These are phyloP conservation scores for Neuroterus valhalla DNA, from an alignment of 1,140 invertebrate species.

Conservation along the genomic window DNA sequence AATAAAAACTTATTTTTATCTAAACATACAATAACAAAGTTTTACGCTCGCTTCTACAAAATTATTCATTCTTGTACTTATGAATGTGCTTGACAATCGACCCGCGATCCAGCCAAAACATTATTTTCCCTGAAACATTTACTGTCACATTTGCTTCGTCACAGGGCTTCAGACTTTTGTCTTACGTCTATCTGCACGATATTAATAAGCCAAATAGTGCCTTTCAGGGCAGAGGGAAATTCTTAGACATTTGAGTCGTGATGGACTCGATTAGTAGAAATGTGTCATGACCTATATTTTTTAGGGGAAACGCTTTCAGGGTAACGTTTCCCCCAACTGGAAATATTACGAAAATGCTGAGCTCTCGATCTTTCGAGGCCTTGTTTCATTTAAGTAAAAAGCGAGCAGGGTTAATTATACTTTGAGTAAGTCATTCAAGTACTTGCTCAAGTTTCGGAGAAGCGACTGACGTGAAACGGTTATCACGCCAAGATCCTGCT, in stretches of 20 bases:
- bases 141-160: neutral
- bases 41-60: constrained; percentile 33
- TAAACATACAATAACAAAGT: constrained; percentile 33
- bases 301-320: too few species aligned
- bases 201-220: constrained; percentile 9
- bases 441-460: constrained; percentile 19
- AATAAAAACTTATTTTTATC: constrained; percentile 19
- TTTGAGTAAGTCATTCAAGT: constrained; percentile 4
- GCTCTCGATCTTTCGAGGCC: neutral
- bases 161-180: constrained; percentile 6
- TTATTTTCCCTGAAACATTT: constrained; percentile 19
- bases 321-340: neutral
- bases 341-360: neutral
- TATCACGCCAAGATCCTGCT: constrained; percentile 12
- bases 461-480: neutral
- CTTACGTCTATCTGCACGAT: neutral
- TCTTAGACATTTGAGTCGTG: neutral
- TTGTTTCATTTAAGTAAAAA: constrained; percentile 20
- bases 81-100: constrained; percentile 9
- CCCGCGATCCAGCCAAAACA: constrained; percentile 22
- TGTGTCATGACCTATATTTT: neutral
- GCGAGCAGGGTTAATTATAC: constrained; percentile 8
- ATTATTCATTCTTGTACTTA: constrained; percentile 24
- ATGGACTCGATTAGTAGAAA: neutral
- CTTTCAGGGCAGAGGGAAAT: neutral